These are phyloP conservation scores for Chaetodon trifasciatus DNA, from an alignment of 2,797 vertebrate genomes.

Conservation along the genomic window DNA sequence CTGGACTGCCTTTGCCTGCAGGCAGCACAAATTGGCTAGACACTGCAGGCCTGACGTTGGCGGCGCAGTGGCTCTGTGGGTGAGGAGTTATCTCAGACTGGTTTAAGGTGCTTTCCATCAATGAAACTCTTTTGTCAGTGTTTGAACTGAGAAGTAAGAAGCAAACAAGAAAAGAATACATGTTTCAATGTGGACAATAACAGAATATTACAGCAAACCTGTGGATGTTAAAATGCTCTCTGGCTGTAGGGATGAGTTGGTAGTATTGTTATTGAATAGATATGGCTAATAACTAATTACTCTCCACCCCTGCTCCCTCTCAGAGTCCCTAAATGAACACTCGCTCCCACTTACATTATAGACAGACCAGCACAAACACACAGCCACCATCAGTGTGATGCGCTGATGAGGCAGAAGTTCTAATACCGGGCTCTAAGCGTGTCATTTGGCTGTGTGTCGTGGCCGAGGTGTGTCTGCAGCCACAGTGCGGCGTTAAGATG, in stretches of 20 bases:
- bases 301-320: neutral
- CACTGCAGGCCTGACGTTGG: neutral
- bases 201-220: neutral
- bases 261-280: conserved; percentile 6
- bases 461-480: conserved; percentile 74
- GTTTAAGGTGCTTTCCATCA: neutral
- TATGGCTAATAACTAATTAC: neutral
- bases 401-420: conserved; percentile 73
- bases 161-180: neutral
- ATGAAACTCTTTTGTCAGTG: neutral
- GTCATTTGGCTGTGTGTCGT: conserved; percentile 72
- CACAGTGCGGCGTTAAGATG: conserved; percentile 64
- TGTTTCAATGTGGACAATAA: neutral
- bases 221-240: neutral
- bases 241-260: neutral
- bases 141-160: neutral
- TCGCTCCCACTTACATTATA: conserved; percentile 6
- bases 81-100: neutral
- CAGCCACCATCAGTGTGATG: conserved; percentile 5
- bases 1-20: neutral
- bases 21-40: neutral
- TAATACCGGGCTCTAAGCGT: conserved; percentile 62
- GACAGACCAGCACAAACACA: conserved; percentile 33
- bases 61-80: neutral
- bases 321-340: conserved; percentile 9